Evolutionary conservation across 2,797 vertebrate genomes (phyloP).

Genomic region (Clarias laeviceps): DNA sequence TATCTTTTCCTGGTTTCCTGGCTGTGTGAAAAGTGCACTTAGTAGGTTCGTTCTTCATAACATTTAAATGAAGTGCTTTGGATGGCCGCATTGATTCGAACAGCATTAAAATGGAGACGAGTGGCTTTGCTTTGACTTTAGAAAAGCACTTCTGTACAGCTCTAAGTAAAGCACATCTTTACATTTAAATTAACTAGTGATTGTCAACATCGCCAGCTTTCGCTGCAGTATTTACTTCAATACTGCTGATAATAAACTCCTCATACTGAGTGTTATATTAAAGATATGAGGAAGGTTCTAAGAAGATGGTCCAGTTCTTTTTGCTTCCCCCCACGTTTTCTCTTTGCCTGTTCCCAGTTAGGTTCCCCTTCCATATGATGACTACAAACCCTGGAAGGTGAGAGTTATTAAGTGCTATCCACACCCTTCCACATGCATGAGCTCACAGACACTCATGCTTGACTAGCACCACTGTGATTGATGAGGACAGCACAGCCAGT

Average conservation of each 20-base stretch:
- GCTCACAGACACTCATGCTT: neutral
- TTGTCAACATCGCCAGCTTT: too few relatives aligned
- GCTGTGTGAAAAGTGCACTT: neutral
- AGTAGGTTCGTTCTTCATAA: neutral
- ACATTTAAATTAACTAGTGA: neutral
- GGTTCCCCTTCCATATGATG: neutral
- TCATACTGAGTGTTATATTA: neutral
- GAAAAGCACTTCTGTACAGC: neutral
- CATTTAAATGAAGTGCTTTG: neutral
- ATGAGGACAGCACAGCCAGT: neutral
- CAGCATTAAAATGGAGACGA: too few relatives aligned
- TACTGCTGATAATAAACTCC: neutral
- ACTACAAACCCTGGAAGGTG: neutral
- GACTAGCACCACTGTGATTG: neutral
- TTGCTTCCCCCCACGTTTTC: neutral
- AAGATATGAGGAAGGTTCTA: neutral
- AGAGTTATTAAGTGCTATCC: neutral
- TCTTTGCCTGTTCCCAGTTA: neutral
- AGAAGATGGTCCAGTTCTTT: neutral
- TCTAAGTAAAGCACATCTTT: neutral
- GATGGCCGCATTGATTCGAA: neutral
- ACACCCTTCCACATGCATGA: neutral
- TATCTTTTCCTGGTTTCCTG: neutral
- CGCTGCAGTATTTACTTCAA: neutral
- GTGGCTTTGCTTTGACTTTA: neutral